phyloP scores from a whole-genome alignment of 2,797 vertebrate species.

The Pseudomugil gertrudae region DNA sequence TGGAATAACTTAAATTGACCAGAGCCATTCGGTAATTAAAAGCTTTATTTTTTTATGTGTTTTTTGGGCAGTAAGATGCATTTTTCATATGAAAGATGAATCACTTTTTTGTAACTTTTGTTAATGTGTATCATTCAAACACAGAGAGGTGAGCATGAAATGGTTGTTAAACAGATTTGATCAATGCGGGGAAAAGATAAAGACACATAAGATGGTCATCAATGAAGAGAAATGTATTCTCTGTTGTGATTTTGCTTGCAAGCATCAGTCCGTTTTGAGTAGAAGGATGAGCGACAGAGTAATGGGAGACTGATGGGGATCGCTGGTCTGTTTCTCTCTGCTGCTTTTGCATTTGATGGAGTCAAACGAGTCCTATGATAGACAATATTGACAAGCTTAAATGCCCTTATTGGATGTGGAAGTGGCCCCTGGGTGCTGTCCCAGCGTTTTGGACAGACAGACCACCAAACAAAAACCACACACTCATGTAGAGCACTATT shows the following conservation, averaged over 20 bases:
- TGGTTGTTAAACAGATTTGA: background rate
- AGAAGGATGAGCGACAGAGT: background rate
- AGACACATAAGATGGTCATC: background rate
- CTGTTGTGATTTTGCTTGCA: conserved; percentile 13
- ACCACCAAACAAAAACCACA: conserved; percentile 57
- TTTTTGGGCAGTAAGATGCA: no score
- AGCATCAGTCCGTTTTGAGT: conserved; percentile 12
- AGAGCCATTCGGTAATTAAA: no score
- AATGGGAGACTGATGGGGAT: background rate
- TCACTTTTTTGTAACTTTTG: no score
- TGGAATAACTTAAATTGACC: no score
- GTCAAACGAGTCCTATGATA: conserved; percentile 54
- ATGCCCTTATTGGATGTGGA: conserved; percentile 58
- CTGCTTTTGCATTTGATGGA: conserved; percentile 35
- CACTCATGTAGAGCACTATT: conserved; percentile 51
- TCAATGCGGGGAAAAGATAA: background rate
- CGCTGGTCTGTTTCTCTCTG: conserved; percentile 19
- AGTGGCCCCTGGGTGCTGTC: conserved; percentile 60
- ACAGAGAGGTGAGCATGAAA: no score
- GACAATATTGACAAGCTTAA: conserved; percentile 67
- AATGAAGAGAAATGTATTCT: background rate
- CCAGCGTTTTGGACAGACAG: conserved; percentile 54
- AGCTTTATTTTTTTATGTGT: no score
- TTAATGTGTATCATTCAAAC: no score
- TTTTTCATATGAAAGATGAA: no score